A percentile compares a stretch with the other conserved stretches of the same genome.
Conservation (phyloP, 2,888 invertebrate species). For the Cryptocephalus moraei region DNA sequence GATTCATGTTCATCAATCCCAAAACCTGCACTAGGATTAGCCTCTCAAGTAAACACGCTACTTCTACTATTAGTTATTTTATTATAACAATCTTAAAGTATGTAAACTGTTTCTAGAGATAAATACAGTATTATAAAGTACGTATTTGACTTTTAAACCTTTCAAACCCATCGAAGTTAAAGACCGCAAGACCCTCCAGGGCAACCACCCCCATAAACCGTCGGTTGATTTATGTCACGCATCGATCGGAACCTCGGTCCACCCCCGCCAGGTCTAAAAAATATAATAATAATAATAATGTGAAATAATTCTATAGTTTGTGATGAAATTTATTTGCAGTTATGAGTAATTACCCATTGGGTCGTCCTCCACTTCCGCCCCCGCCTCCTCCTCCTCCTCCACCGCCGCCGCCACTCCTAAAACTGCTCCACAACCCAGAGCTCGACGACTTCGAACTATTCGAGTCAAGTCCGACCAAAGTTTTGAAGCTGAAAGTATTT, state of each 20-base stretch:
- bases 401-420: slow-evolving; percentile 14
- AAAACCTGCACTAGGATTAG: no score
- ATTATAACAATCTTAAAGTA: no score
- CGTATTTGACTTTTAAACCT: no score
- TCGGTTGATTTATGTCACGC: slow-evolving; percentile 26
- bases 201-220: slow-evolving; percentile 21
- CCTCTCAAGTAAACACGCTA: no score
- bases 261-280: slow-evolving; percentile 19
- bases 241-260: slow-evolving; percentile 23
- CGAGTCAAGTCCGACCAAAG: slow-evolving; percentile 24
- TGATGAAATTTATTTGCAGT: no score
- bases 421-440: slow-evolving; percentile 6
- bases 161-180: slow-evolving; percentile 8
- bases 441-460: slow-evolving; percentile 5
- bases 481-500: slow-evolving; percentile 25
- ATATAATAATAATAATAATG: slow-evolving; percentile 10
- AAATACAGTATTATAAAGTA: no score
- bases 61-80: no score
- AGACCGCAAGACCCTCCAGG: slow-evolving; percentile 25
- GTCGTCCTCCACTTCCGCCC: slow-evolving; percentile 22
- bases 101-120: no score
- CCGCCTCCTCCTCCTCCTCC: slow-evolving; percentile 21
- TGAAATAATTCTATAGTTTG: no score
- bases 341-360: not conserved
- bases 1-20: no score